phyloP scores from a whole-genome alignment of 2,888 invertebrate genomes.

The Brachyptera risi region DNA sequence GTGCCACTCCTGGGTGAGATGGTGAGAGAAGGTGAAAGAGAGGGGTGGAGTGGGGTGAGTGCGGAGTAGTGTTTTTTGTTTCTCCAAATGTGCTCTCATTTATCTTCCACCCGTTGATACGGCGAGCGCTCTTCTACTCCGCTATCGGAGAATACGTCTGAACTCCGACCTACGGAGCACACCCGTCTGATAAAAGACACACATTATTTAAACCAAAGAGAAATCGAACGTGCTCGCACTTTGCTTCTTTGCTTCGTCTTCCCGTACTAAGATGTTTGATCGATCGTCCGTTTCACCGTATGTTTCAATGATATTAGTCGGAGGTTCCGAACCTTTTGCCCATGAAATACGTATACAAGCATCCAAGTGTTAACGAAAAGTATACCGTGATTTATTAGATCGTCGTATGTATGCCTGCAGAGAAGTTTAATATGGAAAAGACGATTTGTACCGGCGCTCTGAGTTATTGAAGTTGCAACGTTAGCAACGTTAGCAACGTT shows the following conservation, averaged over 20 bases:
- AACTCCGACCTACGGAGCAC: not conserved
- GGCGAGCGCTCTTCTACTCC: not conserved
- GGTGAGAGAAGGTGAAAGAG: too few species aligned
- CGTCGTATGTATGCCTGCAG: not conserved
- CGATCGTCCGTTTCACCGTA: too few species aligned
- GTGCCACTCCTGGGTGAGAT: too few species aligned
- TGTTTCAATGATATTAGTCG: too few species aligned
- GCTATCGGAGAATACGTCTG: not conserved
- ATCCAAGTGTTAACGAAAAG: slow-evolving; percentile 9
- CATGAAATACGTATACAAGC: slow-evolving; percentile 5
- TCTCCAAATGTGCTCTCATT: slow-evolving; percentile 10
- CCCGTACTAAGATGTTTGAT: too few species aligned
- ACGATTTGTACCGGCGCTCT: slow-evolving; percentile 14
- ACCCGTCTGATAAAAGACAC: slow-evolving; percentile 19
- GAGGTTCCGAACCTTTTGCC: too few species aligned
- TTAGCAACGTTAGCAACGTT: slow-evolving; percentile 9
- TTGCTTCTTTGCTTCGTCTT: slow-evolving; percentile 6
- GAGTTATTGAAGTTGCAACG: slow-evolving; percentile 10
- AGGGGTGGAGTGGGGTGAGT: too few species aligned
- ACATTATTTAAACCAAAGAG: slow-evolving; percentile 18
- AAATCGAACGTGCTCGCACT: slow-evolving; percentile 14
- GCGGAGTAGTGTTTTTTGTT: slow-evolving; percentile 8
- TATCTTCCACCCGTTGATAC: slow-evolving; percentile 7
- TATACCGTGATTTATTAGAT: slow-evolving; percentile 3
- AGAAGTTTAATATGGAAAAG: slow-evolving; percentile 22